phyloP scores from a whole-genome alignment of 2,113 vertebrate species.

The Chaetops frenatus region DNA sequence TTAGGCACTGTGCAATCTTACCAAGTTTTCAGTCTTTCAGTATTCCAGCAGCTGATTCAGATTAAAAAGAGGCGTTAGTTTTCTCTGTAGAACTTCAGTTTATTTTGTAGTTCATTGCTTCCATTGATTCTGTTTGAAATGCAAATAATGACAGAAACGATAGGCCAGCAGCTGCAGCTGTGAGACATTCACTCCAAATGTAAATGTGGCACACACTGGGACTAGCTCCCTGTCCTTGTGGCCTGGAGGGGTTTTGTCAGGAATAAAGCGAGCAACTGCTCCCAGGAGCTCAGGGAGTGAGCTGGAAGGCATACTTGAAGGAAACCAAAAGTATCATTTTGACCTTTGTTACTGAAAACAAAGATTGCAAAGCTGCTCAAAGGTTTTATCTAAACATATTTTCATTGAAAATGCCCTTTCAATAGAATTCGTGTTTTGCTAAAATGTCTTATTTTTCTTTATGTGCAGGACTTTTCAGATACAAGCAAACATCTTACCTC shows the following conservation, averaged over 20 bases:
- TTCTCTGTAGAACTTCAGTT: slow-evolving; percentile 20
- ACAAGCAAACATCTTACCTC: neutral
- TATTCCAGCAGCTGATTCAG: neutral
- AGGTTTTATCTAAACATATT: neutral
- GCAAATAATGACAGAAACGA: slow-evolving; percentile 29
- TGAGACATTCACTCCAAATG: neutral
- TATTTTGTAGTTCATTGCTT: slow-evolving; percentile 44
- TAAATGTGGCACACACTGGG: neutral
- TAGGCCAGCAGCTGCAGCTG: slow-evolving; percentile 43
- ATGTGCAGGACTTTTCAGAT: neutral
- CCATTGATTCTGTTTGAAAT: slow-evolving; percentile 54
- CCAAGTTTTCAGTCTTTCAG: neutral
- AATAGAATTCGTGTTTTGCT: neutral
- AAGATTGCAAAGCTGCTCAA: neutral
- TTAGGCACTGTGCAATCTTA: neutral
- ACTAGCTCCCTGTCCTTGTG: neutral
- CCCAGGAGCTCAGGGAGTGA: neutral
- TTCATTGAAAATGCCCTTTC: neutral
- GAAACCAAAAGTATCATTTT: neutral
- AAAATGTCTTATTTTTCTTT: neutral
- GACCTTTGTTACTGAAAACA: neutral
- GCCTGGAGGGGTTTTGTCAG: neutral
- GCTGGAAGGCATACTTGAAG: neutral
- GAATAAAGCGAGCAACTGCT: neutral
- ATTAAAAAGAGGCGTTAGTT: slow-evolving; percentile 23